Conservation (phyloP, 2,113 vertebrate species). For the Etheostoma spectabile region DNA sequence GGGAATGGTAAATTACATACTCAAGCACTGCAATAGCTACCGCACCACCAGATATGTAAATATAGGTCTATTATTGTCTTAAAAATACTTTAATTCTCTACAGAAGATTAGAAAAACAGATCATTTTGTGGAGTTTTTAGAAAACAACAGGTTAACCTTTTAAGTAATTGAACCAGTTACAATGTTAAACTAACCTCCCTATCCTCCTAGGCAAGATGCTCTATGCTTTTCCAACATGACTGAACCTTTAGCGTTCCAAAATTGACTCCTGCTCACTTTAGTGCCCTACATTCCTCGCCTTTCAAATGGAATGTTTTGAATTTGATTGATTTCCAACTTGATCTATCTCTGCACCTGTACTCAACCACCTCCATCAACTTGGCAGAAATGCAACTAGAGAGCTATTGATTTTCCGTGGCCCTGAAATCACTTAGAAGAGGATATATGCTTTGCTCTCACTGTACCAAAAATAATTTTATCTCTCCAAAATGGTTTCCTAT, state of each 20-base stretch:
- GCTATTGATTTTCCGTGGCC: conserved; percentile 78
- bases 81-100: conserved; percentile 3
- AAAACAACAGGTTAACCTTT: not conserved
- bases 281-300: conserved; percentile 69
- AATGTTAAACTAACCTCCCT: conserved; percentile 11
- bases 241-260: conserved; percentile 56
- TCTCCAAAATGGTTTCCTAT: conserved; percentile 75
- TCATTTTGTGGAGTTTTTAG: conserved; percentile 9
- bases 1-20: conserved; percentile 15
- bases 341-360: conserved; percentile 76
- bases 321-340: conserved; percentile 82
- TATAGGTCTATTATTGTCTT: conserved; percentile 8
- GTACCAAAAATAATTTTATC: conserved; percentile 77
- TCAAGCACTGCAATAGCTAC: conserved; percentile 21
- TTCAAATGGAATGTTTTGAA: conserved; percentile 74
- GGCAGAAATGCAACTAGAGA: conserved; percentile 77
- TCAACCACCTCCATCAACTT: conserved; percentile 75
- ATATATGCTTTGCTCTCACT: conserved; percentile 74
- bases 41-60: conserved; percentile 2
- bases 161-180: conserved; percentile 11
- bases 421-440: conserved; percentile 78
- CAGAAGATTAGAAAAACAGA: not conserved
- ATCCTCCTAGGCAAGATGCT: not conserved
- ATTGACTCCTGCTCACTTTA: conserved; percentile 72
- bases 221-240: conserved; percentile 41